Evolutionary conservation across 2,113 vertebrate genomes (phyloP).

Genomic region (Chaetodon trifascialis): DNA sequence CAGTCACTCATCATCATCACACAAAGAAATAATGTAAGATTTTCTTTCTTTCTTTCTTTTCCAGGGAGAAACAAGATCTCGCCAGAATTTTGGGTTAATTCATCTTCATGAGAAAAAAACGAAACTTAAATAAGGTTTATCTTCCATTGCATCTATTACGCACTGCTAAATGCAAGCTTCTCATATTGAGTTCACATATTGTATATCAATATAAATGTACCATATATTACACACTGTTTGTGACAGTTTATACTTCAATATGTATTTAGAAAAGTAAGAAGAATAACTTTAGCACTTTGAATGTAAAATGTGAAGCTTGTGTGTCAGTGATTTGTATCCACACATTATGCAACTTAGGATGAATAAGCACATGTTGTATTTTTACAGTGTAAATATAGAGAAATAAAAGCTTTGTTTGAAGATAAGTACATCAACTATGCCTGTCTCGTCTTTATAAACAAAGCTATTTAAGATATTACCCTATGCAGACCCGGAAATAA

Average conservation of each 20-base stretch:
- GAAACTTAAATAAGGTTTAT: not conserved
- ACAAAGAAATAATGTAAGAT: not conserved
- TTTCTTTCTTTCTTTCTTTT: not conserved
- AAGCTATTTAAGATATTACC: constrained; percentile 64
- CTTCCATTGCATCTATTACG: constrained; percentile 2
- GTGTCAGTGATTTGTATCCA: constrained; percentile 15
- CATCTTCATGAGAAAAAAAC: not conserved
- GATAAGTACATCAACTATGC: constrained; percentile 7
- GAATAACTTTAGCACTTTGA: constrained; percentile 50
- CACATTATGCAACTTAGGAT: not conserved
- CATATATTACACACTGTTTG: constrained; percentile 16
- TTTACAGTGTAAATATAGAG: constrained; percentile 50
- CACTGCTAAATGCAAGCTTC: not conserved
- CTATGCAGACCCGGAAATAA: constrained; percentile 59
- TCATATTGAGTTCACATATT: constrained; percentile 35
- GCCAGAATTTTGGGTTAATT: constrained; percentile 68
- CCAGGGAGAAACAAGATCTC: constrained; percentile 70
- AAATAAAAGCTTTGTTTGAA: constrained; percentile 67
- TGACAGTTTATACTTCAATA: constrained; percentile 20
- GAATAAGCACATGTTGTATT: constrained; percentile 24
- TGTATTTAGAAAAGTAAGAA: constrained; percentile 42
- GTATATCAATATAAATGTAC: constrained; percentile 32
- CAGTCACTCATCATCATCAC: too few species aligned
- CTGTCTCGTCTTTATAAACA: constrained; percentile 70
- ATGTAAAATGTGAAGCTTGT: constrained; percentile 58